A percentile compares a stretch with the other conserved stretches of the same genome.
Conservation (phyloP, 2,888 invertebrate species). For the Trissolcus brochymenae region DNA sequence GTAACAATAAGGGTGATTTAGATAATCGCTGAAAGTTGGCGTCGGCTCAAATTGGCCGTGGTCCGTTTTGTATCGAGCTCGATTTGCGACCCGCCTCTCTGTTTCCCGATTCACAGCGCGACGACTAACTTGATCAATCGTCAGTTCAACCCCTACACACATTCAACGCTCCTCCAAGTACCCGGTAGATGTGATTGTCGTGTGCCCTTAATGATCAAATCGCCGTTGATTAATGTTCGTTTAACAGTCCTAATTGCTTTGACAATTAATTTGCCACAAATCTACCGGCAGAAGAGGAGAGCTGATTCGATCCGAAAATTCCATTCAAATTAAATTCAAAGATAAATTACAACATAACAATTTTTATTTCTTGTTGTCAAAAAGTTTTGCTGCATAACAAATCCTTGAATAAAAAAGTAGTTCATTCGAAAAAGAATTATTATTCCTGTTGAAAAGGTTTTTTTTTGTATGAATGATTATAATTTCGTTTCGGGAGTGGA, state of each 20-base stretch:
- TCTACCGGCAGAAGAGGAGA: neutral
- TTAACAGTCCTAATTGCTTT: constrained; percentile 63
- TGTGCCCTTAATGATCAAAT: constrained; percentile 61
- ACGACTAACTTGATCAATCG: constrained; percentile 72
- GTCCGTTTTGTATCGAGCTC: constrained; percentile 57
- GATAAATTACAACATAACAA: too few relatives aligned
- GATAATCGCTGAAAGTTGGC: constrained; percentile 71
- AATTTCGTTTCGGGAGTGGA: constrained; percentile 19
- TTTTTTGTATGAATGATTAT: constrained; percentile 2
- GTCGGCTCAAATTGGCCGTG: constrained; percentile 73
- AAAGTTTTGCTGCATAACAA: too few relatives aligned
- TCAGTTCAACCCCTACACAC: constrained; percentile 52
- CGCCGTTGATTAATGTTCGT: constrained; percentile 67
- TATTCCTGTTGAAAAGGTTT: neutral
- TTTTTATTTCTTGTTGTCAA: too few relatives aligned
- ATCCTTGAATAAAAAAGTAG: too few relatives aligned
- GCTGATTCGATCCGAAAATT: neutral
- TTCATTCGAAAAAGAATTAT: too few relatives aligned
- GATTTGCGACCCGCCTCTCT: constrained; percentile 47
- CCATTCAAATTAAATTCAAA: neutral
- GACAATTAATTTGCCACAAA: constrained; percentile 21
- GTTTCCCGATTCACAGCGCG: constrained; percentile 63
- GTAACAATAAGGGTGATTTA: constrained; percentile 61
- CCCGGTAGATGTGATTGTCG: constrained; percentile 55
- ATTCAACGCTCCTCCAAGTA: constrained; percentile 62